Base-by-base conservation (phyloP, 2,888 invertebrate genomes). In the Adelphocoris suturalis region DNA sequence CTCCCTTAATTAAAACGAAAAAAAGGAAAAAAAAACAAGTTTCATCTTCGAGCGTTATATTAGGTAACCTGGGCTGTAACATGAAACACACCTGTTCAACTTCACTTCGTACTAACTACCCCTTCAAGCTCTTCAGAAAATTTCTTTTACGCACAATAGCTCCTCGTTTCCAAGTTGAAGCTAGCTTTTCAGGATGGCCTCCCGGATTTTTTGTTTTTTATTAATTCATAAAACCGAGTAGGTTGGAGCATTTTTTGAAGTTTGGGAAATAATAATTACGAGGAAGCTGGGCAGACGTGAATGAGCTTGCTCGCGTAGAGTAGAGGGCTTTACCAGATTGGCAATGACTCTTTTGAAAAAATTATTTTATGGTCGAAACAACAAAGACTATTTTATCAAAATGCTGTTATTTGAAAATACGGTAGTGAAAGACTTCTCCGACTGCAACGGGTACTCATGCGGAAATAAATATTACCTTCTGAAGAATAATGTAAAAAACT, bases 1-100 rank as follows among this genome's bases (percentile, higher is more conserved):
- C 27, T 7, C 23, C 75, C 75, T 86, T 86, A 86, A 86, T 86
- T 86, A 86, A 86, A 86, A 86, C 47, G 75, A 48, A 28, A 86
- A 86, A 75, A 57, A 37, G 37, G 5, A 46, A n/a, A n/a, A 85
- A 86, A 81, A 81, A 81, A 13, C 19, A 46, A 82, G 82, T 75
- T 86, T 86, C 86, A 75, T 86, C 86, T 37, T 55, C n/a, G 75
- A 75, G 86, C 47, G 48, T 75, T 85, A 57, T 85, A 68, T 68
- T 75, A 75, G 86, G 86, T 48, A 86, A 86, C 86, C 78, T 52
- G 88, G 76, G 55, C 23, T 88, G 88, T 88, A 88, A 88, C 80
- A 88, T 88, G 80, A 88, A 88, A 80, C 88, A 80, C 88, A 88
- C 88, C 88, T 88, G 88, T 88, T 88, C 46, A 47, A 76, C 78